A percentile compares a stretch with the other conserved stretches of the same genome.
These are phyloP conservation scores for Pseudanteris insignis DNA, from an alignment of 2,888 invertebrate genomes.

Conservation along the genomic window DNA sequence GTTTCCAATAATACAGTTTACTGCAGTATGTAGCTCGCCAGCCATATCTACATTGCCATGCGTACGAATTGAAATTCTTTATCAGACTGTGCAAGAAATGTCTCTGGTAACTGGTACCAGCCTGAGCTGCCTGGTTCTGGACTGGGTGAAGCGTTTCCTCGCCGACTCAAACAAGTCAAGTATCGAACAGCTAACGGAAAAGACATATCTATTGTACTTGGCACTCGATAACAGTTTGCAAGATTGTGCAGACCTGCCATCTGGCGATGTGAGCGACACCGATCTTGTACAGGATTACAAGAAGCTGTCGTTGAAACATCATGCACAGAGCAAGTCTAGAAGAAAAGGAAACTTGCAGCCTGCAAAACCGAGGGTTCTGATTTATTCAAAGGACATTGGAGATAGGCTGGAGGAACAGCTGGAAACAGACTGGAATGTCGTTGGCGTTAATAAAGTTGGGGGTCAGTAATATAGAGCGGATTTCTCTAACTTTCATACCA, in stretches of 20 bases:
- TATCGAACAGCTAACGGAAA: slow-evolving; percentile 68
- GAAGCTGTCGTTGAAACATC: slow-evolving; percentile 65
- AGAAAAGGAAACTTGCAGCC: slow-evolving; percentile 69
- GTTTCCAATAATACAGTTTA: slow-evolving; percentile 71
- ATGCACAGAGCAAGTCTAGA: slow-evolving; percentile 60
- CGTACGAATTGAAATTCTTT: slow-evolving; percentile 78
- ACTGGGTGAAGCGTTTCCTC: slow-evolving; percentile 69
- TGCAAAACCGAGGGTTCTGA: slow-evolving; percentile 72
- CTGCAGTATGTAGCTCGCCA: slow-evolving; percentile 72
- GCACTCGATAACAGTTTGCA: slow-evolving; percentile 79
- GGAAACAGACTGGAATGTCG: slow-evolving; percentile 73
- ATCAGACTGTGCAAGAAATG: slow-evolving; percentile 77
- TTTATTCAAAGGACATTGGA: slow-evolving; percentile 71
- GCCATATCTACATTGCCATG: slow-evolving; percentile 74
- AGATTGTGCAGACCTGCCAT: slow-evolving; percentile 81
- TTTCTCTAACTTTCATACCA: too few species aligned
- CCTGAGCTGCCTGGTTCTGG: slow-evolving; percentile 72
- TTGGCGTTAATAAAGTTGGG: slow-evolving; percentile 70
- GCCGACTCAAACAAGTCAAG: slow-evolving; percentile 49
- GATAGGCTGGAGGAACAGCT: slow-evolving; percentile 67
- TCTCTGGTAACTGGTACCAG: slow-evolving; percentile 70
- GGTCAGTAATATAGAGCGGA: slow-evolving; percentile 53
- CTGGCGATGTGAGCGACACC: slow-evolving; percentile 74
- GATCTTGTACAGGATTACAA: slow-evolving; percentile 84
- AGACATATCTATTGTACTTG: slow-evolving; percentile 80